Evolutionary conservation across 2,888 invertebrate genomes (phyloP).

Genomic region (Vandiemenella viatica): DNA sequence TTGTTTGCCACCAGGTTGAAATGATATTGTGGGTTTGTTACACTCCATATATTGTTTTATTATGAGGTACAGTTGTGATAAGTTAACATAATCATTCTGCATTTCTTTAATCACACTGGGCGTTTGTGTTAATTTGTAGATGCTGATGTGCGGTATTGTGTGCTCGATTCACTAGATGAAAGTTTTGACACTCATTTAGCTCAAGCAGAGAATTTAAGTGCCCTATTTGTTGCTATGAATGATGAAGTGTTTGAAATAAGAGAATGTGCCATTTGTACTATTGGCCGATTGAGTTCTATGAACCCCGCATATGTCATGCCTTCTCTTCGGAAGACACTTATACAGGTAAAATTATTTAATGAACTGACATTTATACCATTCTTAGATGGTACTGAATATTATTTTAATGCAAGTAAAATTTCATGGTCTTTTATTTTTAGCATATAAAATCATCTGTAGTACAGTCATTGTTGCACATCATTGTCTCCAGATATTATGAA

Average conservation of each 20-base stretch:
- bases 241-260: slow-evolving; percentile 95
- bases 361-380: too few relatives aligned
- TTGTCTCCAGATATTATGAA: too few relatives aligned
- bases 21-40: too few relatives aligned
- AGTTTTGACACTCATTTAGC: slow-evolving; percentile 90
- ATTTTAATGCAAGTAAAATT: too few relatives aligned
- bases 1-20: too few relatives aligned
- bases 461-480: too few relatives aligned
- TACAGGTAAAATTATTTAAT: slow-evolving; percentile 39
- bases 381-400: too few relatives aligned
- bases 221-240: slow-evolving; percentile 86
- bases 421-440: too few relatives aligned
- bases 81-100: too few relatives aligned
- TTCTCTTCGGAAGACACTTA: slow-evolving; percentile 78
- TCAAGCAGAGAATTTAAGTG: slow-evolving; percentile 87
- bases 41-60: too few relatives aligned
- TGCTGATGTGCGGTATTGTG: slow-evolving; percentile 84
- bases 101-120: background rate
- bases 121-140: slow-evolving; percentile 34
- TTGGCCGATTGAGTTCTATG: slow-evolving; percentile 79
- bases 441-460: too few relatives aligned
- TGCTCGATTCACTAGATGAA: slow-evolving; percentile 76
- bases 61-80: too few relatives aligned
- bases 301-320: slow-evolving; percentile 99
- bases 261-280: slow-evolving; percentile 83